Base-by-base conservation (phyloP, 1,140 invertebrate species). In the Ptiloglossa arizonensis region DNA sequence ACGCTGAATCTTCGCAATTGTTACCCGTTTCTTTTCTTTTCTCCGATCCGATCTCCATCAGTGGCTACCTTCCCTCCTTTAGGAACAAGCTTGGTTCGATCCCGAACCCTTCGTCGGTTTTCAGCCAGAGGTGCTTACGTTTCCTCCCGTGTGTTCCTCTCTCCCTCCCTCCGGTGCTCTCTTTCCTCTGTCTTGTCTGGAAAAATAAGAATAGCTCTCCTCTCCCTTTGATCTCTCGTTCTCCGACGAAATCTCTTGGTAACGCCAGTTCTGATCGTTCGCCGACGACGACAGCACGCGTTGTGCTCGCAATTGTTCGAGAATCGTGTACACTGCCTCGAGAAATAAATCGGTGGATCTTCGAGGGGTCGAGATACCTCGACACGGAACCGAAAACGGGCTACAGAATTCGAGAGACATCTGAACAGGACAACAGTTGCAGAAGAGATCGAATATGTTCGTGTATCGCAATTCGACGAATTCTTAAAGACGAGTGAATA, bases 61-160 rank as follows among this genome's bases (percentile, higher is more conserved):
- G 8, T 15, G 24, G 27, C 50, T 50, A 32, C 56, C 41, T 27
- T 27, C 46, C 35, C 32, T 48, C 17, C 24, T 11, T 5, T 44
- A 19, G n/a, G n/a, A 24, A 72, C 56, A 78, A 83, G 81, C 81
- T n/a, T 83, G 80, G 60, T 59, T 56, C 52, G 57, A 82, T 80
- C 82, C 80, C 79, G 74, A 60, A 77, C 69, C 70, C 62, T 57
- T 77, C 81, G 63, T 69, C 62, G 46, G 80, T 84, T 48, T 50
- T 66, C 54, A 62, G 48, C 15, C 82, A 35, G 24, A 76, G 50
- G 46, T 69, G 77, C 52, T 82, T 70, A 67, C 66, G 60, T 59
- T 71, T 80, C 27, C 24, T 29, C n/a, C n/a, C 41, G 73, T 29
- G 29, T 19, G 5, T 8, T 32, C 35, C 67, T 22, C 67, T 41